These are phyloP conservation scores for Sympetrum striolatum DNA, from an alignment of 2,888 invertebrate genomes.

Conservation along the genomic window DNA sequence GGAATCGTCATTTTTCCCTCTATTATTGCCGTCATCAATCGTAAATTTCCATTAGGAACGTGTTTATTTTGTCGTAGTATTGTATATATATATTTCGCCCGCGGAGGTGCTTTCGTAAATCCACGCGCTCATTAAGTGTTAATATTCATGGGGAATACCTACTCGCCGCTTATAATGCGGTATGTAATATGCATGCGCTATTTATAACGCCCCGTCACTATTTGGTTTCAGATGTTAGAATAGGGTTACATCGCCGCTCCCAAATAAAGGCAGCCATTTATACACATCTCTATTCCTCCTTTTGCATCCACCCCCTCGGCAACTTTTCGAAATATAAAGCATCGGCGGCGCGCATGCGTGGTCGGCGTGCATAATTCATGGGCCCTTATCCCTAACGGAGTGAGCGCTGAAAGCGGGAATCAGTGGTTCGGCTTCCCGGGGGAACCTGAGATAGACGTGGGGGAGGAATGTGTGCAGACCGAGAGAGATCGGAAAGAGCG, in stretches of 20 bases:
- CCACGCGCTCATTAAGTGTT: neutral
- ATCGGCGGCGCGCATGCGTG: neutral
- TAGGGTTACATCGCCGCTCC: neutral
- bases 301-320: neutral
- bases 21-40: neutral
- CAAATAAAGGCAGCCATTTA: neutral
- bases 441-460: neutral
- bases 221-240: neutral
- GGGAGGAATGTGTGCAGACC: neutral
- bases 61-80: neutral
- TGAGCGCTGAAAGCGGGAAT: neutral
- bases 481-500: neutral
- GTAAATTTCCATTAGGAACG: neutral
- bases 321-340: neutral
- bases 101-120: neutral
- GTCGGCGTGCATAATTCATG: neutral
- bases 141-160: neutral
- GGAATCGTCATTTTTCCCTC: neutral
- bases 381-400: neutral
- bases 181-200: neutral
- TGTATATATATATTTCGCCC: neutral
- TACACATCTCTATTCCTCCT: neutral
- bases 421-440: neutral
- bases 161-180: neutral
- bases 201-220: neutral